These are phyloP conservation scores for Amphimallon solstitiale DNA, from an alignment of 2,888 invertebrate species.

Conservation along the genomic window DNA sequence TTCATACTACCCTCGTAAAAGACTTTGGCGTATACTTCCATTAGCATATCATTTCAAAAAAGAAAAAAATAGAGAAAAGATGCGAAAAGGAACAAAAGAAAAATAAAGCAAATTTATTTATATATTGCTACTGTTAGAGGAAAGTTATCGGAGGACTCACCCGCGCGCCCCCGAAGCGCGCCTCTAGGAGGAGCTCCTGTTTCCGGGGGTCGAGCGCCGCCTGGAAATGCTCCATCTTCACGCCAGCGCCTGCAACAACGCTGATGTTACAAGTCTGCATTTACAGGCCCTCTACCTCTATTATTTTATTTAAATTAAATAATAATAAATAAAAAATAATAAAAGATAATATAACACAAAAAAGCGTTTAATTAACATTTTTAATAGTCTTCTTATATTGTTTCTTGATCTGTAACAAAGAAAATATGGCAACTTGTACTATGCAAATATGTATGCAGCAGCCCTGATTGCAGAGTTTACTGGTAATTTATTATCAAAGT, in stretches of 20 bases:
- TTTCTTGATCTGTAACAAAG: too few species aligned
- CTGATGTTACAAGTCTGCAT: slow-evolving; percentile 57
- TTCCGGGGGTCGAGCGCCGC: slow-evolving; percentile 97
- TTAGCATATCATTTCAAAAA: too few species aligned
- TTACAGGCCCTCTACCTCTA: slow-evolving; percentile 50
- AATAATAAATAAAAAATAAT: slow-evolving; percentile 33
- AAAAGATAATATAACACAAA: too few species aligned
- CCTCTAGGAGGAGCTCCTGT: slow-evolving; percentile 98
- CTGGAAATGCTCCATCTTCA: slow-evolving; percentile 97
- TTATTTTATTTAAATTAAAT: slow-evolving; percentile 22
- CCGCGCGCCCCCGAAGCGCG: slow-evolving; percentile 95
- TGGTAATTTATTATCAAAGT: too few species aligned
- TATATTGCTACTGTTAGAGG: slow-evolving; percentile 21
- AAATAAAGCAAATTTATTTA: not conserved
- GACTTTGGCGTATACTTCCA: too few species aligned
- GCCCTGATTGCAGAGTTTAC: too few species aligned
- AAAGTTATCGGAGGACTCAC: slow-evolving; percentile 69
- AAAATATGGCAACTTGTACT: too few species aligned
- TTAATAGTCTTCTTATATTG: too few species aligned
- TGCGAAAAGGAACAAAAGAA: slow-evolving; percentile 2
- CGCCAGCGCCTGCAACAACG: slow-evolving; percentile 81
- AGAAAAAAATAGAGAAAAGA: not conserved
- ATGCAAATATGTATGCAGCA: too few species aligned
- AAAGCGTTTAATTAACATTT: too few species aligned
- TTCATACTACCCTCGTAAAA: too few species aligned